These are phyloP conservation scores for Poecilia gillii DNA, from an alignment of 2,797 vertebrate genomes.

Conservation along the genomic window DNA sequence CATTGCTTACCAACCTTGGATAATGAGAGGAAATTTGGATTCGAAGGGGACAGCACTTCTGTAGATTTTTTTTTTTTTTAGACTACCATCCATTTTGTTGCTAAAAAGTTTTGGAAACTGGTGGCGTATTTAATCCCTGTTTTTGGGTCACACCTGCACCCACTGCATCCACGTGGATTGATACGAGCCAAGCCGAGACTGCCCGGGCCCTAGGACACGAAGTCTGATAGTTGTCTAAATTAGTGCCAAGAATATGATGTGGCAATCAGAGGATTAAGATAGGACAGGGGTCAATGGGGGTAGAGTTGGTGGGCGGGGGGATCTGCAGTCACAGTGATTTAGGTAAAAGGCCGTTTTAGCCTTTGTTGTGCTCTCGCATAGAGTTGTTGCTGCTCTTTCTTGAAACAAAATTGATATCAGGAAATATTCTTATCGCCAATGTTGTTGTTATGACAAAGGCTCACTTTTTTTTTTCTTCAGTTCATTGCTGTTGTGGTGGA, in stretches of 20 bases:
- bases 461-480: background rate
- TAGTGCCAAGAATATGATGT: slow-evolving; percentile 66
- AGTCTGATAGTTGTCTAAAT: slow-evolving; percentile 52
- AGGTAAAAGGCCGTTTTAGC: slow-evolving; percentile 49
- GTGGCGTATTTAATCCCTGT: slow-evolving; percentile 55
- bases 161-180: slow-evolving; percentile 42
- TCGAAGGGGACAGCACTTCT: slow-evolving; percentile 12
- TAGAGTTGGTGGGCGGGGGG: slow-evolving; percentile 33
- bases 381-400: background rate
- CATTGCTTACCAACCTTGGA: slow-evolving; percentile 59
- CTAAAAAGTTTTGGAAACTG: slow-evolving; percentile 43
- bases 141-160: slow-evolving; percentile 65
- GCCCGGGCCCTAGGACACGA: slow-evolving; percentile 49
- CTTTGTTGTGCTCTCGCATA: background rate
- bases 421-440: slow-evolving; percentile 1
- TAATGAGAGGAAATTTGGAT: slow-evolving; percentile 60
- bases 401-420: background rate
- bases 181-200: slow-evolving; percentile 34
- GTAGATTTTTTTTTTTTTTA: background rate
- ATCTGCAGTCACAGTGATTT: slow-evolving; percentile 39
- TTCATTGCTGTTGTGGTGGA: slow-evolving; percentile 10
- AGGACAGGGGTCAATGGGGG: slow-evolving; percentile 51
- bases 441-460: background rate
- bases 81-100: slow-evolving; percentile 7
- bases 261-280: slow-evolving; percentile 71